Conservation (phyloP, 2,888 invertebrate genomes). For the Mythimna albipuncta region DNA sequence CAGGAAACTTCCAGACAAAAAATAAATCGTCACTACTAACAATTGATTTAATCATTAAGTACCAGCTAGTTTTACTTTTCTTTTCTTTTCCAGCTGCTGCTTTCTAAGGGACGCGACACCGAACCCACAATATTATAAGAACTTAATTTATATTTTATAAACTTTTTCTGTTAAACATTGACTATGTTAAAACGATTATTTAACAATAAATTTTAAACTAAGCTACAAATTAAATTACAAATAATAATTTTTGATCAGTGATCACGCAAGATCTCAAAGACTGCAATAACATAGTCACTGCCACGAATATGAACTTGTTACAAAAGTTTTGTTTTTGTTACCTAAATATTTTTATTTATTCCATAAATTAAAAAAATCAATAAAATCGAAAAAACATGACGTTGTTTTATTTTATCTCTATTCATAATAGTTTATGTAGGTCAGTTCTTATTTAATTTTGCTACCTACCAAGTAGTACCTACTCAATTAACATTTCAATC, state of each 20-base stretch:
- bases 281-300: slow-evolving; percentile 89
- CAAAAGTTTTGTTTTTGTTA: slow-evolving; percentile 84
- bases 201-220: slow-evolving; percentile 67
- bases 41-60: background rate
- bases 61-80: slow-evolving; percentile 24
- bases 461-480: no score
- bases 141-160: slow-evolving; percentile 80
- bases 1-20: background rate
- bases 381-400: slow-evolving; percentile 78
- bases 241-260: slow-evolving; percentile 64
- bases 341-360: slow-evolving; percentile 86
- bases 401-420: slow-evolving; percentile 40
- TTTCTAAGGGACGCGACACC: slow-evolving; percentile 83
- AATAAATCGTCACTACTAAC: background rate
- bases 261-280: slow-evolving; percentile 82
- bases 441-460: no score
- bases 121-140: slow-evolving; percentile 75
- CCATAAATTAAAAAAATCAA: slow-evolving; percentile 84
- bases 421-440: no score
- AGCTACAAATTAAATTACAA: slow-evolving; percentile 64
- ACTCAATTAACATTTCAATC: no score
- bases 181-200: slow-evolving; percentile 82
- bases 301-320: slow-evolving; percentile 84
- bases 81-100: slow-evolving; percentile 87
- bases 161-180: slow-evolving; percentile 77